phyloP scores from a whole-genome alignment of 2,888 invertebrate species.

The Lasioglossum villosulum region DNA sequence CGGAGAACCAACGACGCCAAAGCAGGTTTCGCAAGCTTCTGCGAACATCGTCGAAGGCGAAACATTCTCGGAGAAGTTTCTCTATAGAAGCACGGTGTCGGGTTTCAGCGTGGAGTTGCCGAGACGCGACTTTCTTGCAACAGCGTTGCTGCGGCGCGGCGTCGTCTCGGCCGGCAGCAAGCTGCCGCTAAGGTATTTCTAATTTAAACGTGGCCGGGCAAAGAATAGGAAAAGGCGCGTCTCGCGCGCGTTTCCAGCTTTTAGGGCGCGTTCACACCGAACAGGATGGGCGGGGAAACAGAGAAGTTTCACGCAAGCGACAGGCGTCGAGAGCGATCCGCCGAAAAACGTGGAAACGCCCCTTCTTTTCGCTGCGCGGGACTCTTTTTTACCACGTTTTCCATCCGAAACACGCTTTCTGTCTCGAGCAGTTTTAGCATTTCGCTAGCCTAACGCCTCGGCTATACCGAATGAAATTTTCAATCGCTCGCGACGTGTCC shows the following conservation, averaged over 20 bases:
- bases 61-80: background rate
- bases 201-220: slow-evolving; percentile 67
- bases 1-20: background rate
- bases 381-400: background rate
- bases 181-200: slow-evolving; percentile 66
- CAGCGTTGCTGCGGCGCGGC: slow-evolving; percentile 41
- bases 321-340: slow-evolving; percentile 38
- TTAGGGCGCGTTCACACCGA: slow-evolving; percentile 63
- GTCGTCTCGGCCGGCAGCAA: slow-evolving; percentile 17
- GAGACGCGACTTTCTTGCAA: slow-evolving; percentile 43
- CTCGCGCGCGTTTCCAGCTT: slow-evolving; percentile 57
- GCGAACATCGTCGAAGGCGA: background rate
- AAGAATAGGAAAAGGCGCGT: slow-evolving; percentile 64
- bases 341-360: slow-evolving; percentile 51
- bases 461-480: background rate
- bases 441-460: background rate
- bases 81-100: slow-evolving; percentile 7
- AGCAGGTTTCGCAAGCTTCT: background rate
- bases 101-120: slow-evolving; percentile 32
- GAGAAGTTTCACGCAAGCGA: slow-evolving; percentile 24
- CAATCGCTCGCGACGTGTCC: background rate
- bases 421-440: slow-evolving; percentile 13
- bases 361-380: background rate
- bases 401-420: background rate
- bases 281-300: slow-evolving; percentile 4